phyloP scores from a whole-genome alignment of 2,113 vertebrate genomes.

The Chlamydotis undulata region DNA sequence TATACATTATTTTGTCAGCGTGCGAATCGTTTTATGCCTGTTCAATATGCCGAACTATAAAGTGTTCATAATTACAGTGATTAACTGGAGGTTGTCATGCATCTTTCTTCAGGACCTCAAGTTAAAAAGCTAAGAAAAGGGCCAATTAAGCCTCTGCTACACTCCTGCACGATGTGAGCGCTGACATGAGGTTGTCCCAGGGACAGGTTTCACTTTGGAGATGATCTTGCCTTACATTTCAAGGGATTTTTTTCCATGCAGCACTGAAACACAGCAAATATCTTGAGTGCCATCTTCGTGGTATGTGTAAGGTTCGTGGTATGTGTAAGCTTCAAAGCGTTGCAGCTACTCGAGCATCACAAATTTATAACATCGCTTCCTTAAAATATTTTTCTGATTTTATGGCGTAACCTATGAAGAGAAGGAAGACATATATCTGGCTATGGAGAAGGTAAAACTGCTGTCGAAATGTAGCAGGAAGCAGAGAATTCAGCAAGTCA shows the following conservation, averaged over 20 bases:
- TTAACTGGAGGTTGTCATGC: background rate
- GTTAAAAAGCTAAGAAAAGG: background rate
- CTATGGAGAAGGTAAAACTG: rapidly evolving
- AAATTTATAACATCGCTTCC: background rate
- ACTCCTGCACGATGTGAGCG: background rate
- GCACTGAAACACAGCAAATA: rapidly evolving
- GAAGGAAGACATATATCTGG: background rate
- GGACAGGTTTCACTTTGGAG: rapidly evolving
- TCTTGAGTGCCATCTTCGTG: background rate
- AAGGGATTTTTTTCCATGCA: background rate
- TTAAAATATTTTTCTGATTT: background rate
- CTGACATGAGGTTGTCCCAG: background rate
- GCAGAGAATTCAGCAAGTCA: background rate
- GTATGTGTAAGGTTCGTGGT: rapidly evolving
- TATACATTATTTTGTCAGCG: background rate
- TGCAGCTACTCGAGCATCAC: background rate
- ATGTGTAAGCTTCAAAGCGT: background rate
- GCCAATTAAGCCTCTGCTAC: background rate
- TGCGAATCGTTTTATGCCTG: background rate
- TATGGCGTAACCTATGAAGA: background rate
- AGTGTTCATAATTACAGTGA: background rate
- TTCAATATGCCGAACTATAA: background rate
- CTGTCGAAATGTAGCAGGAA: background rate
- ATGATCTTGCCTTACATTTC: background rate
- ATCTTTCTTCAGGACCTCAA: background rate